Conservation (phyloP, 2,888 invertebrate genomes). For the Liposcelis brunnea region DNA sequence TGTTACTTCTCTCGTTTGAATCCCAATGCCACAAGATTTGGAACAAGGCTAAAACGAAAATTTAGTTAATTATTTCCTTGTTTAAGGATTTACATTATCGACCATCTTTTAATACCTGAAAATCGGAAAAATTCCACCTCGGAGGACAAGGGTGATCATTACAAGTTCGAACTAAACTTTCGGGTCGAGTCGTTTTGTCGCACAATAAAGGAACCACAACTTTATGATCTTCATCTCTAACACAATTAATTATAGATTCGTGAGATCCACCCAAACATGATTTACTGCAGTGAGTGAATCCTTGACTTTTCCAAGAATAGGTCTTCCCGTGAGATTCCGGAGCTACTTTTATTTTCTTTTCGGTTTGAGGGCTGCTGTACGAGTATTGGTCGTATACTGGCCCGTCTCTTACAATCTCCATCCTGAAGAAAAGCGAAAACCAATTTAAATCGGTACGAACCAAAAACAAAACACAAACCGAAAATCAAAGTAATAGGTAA, state of each 20-base stretch:
- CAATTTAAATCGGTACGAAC: too few relatives aligned
- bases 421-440: neutral
- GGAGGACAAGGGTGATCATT: constrained; percentile 94
- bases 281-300: constrained; percentile 85
- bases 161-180: constrained; percentile 73
- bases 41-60: constrained; percentile 18
- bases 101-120: constrained; percentile 14
- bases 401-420: neutral
- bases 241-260: constrained; percentile 76
- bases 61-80: neutral
- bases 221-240: constrained; percentile 69
- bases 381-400: neutral
- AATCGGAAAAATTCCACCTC: constrained; percentile 42
- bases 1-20: constrained; percentile 75
- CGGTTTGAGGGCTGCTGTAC: neutral
- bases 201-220: constrained; percentile 79
- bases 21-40: constrained; percentile 41
- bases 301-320: constrained; percentile 77
- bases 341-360: constrained; percentile 40
- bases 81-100: constrained; percentile 1
- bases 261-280: constrained; percentile 74
- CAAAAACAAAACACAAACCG: too few relatives aligned
- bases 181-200: constrained; percentile 70
- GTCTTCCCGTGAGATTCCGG: constrained; percentile 54
- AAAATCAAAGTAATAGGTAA: too few relatives aligned